Evolutionary conservation across 2,888 invertebrate genomes (phyloP), one percentile per base, ranked within the genome.

Genomic region (Buathra laborator): DNA sequence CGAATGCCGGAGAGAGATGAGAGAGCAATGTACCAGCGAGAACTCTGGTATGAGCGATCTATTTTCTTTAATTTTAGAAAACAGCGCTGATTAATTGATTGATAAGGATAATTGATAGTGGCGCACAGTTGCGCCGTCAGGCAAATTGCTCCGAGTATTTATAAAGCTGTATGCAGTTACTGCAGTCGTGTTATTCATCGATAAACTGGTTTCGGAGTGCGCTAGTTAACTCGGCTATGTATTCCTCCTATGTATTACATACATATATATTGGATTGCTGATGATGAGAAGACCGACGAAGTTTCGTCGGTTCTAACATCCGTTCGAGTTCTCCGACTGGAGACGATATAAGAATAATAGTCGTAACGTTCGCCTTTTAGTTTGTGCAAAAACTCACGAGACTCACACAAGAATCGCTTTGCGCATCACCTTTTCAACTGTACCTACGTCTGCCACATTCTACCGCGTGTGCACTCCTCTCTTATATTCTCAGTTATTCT

Each of bases 91-190:
- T 84, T 81, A 77, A 84, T 84, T 79, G 80, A 81, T 81, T 64
- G 84, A 84, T 84, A 76, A 80, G 75, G 66, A 80, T 84, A 80
- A 84, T 76, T 71, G 71, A 84, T 76, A 48, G 71, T n/a, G 46
- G 48, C 44, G 19, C 37, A 37, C 37, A 19, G n/a, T 37, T 46
- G 37, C 37, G 74, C 44, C 59, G 75, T 19, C 72, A 62, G 51
- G 83, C 67, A 84, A 84, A 76, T 80, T 80, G 70, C 71, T 70
- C 32, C 56, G 72, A 19, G 46, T 43, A 75, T 75, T 83, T 66
- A 64, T 70, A 75, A 70, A 56, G 62, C 46, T 10, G 14, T 70
- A n/a, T n/a, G 32, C 7, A 37, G n/a, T 37, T 53, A 37, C 53
- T 1, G 43, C n/a, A 19, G n/a, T n/a, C 43, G 62, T 62, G 29